A percentile compares a stretch with the other conserved stretches of the same genome.
These are phyloP conservation scores for Pristionchus fissidentatus DNA, from an alignment of 2,888 invertebrate species.

Conservation along the genomic window DNA sequence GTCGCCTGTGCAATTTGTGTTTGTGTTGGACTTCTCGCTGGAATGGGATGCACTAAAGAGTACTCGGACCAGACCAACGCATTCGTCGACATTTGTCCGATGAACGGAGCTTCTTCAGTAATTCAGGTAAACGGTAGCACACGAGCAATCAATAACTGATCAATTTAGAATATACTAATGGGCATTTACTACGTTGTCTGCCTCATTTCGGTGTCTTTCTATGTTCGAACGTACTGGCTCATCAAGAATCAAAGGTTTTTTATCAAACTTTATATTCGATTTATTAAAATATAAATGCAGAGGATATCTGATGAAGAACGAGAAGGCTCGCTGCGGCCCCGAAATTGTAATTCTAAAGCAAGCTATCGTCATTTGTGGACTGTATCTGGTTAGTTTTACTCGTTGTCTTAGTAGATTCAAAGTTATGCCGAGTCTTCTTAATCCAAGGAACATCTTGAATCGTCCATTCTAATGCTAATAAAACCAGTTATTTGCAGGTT, in stretches of 20 bases:
- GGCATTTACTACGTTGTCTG: background rate
- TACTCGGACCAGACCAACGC: background rate
- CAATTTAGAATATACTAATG: slow-evolving; percentile 14
- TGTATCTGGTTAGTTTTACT: background rate
- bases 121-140: slow-evolving; percentile 1
- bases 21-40: background rate
- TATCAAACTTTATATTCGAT: too few relatives aligned
- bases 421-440: too few relatives aligned
- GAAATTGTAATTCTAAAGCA: slow-evolving; percentile 22
- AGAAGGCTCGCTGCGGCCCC: background rate
- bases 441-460: background rate
- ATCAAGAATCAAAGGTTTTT: slow-evolving; percentile 12
- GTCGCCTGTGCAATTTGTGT: background rate
- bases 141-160: background rate
- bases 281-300: too few relatives aligned
- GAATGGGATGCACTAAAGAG: slow-evolving; percentile 1
- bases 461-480: background rate
- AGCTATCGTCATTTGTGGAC: slow-evolving; percentile 16
- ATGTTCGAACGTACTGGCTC: background rate
- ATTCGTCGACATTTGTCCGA: slow-evolving; percentile 8
- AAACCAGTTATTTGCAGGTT: background rate
- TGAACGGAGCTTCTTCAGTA: background rate
- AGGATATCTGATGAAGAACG: background rate
- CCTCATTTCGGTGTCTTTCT: background rate
- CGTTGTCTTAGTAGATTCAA: too few relatives aligned